Base-by-base conservation (phyloP, 2,113 vertebrate genomes). In the Malurus elegans region DNA sequence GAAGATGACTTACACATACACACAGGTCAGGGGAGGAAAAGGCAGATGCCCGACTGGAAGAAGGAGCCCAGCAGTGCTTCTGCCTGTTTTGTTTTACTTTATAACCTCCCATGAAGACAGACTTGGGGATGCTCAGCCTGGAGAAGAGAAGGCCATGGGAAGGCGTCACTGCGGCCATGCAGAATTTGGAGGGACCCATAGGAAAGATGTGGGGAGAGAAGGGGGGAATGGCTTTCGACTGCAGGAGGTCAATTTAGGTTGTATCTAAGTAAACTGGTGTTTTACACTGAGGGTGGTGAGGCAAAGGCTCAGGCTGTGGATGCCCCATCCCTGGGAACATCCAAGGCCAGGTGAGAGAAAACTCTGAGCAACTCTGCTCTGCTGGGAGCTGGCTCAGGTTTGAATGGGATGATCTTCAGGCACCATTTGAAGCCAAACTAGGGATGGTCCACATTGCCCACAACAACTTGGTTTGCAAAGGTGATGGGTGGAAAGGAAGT, bases 121-220 rank as follows among this genome's bases (percentile, higher is more conserved):
- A 60, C 14, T 4, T 44, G 36, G 32, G 32, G 5, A 21, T 44
- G 26, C 38, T 67, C 32, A 76, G 53, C 13, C 31, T 34, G 17
- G 34, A 57, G n/a, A 20, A 38, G n/a, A 58, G 34, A 31, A 23
- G 20, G 21, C 26, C 47, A 7, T 10, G 25, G 21, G 32, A 20
- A 6, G 14, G 25, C 31, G 12, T 75, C 61, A 14, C 13, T 51
- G 61, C 0, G 1, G 18, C 31, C 0, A 0, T 13, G 31, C 36
- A 58, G 32, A 26, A 18, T 8, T 26, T 51, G 45, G 18, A 51
- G 26, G 32, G 14, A 14, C 9, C 53, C 18, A 23, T 3, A 32
- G 21, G 26, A 53, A 69, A 69, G 26, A 51, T 15, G 61, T 34
- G 71, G 31, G 24, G 25, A 20, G 44, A 74, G 50, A 34, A 66